A percentile compares a stretch with the other conserved stretches of the same genome.
Conservation (phyloP, 2,113 vertebrate genomes). For the Calypte anna region DNA sequence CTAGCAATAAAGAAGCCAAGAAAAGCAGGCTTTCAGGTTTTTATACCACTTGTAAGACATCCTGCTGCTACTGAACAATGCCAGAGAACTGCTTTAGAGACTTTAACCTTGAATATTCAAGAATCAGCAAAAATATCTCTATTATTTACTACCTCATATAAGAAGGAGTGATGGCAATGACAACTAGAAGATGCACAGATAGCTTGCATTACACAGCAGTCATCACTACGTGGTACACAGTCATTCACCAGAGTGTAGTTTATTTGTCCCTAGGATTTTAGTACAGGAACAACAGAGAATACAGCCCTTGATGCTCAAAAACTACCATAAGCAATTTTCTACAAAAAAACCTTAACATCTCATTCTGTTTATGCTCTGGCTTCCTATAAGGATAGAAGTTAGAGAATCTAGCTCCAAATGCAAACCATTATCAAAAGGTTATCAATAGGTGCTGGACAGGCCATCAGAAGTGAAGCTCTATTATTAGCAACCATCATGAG, state of each 20-base stretch:
- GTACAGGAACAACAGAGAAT: background rate
- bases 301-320: background rate
- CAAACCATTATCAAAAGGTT: background rate
- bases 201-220: background rate
- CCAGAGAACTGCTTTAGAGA: background rate
- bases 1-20: background rate
- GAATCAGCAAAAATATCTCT: background rate
- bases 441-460: background rate
- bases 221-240: background rate
- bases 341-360: background rate
- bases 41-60: background rate
- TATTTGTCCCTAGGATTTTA: background rate
- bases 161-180: background rate
- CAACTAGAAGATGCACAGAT: background rate
- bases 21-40: background rate
- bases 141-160: background rate
- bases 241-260: background rate
- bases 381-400: background rate
- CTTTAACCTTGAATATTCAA: background rate
- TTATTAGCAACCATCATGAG: background rate
- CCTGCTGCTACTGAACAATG: background rate
- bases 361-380: background rate
- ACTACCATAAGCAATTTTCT: background rate
- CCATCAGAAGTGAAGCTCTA: background rate
- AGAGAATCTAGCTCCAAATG: background rate